Evolutionary conservation across 2,113 vertebrate species (phyloP).

Genomic region (Cryptotis parvus): DNA sequence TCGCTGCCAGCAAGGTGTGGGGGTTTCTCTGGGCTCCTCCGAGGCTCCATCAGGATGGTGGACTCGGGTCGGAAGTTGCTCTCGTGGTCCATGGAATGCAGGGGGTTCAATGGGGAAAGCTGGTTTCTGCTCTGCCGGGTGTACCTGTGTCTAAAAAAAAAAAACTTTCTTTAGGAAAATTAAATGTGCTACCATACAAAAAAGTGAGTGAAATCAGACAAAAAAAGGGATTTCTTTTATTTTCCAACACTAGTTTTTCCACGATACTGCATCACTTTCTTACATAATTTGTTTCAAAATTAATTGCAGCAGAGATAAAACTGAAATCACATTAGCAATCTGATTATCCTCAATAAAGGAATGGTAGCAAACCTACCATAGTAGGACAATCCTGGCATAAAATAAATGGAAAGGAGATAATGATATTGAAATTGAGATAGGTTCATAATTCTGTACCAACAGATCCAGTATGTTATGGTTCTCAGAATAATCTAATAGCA

Average conservation of each 20-base stretch:
- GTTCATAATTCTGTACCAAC: background rate
- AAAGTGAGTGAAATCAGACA: too few species aligned
- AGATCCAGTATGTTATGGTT: background rate
- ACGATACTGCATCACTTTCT: background rate
- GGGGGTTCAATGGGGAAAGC: too few species aligned
- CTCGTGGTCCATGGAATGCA: too few species aligned
- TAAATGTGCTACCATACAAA: too few species aligned
- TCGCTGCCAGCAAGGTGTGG: too few species aligned
- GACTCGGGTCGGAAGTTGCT: too few species aligned
- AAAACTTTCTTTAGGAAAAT: too few species aligned
- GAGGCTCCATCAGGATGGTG: too few species aligned
- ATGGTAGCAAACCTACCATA: background rate
- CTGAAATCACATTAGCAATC: background rate
- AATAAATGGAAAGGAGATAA: background rate
- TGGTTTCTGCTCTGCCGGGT: too few species aligned
- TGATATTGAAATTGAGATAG: background rate
- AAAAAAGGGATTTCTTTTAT: too few species aligned
- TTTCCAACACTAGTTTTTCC: background rate
- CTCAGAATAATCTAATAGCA: background rate
- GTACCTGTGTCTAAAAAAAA: too few species aligned
- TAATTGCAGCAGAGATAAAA: background rate
- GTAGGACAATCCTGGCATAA: background rate
- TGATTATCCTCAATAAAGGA: background rate
- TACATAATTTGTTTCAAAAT: background rate
- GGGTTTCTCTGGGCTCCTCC: too few species aligned